phyloP scores from a whole-genome alignment of 2,797 vertebrate genomes.

The Chloroceryle amazona region DNA sequence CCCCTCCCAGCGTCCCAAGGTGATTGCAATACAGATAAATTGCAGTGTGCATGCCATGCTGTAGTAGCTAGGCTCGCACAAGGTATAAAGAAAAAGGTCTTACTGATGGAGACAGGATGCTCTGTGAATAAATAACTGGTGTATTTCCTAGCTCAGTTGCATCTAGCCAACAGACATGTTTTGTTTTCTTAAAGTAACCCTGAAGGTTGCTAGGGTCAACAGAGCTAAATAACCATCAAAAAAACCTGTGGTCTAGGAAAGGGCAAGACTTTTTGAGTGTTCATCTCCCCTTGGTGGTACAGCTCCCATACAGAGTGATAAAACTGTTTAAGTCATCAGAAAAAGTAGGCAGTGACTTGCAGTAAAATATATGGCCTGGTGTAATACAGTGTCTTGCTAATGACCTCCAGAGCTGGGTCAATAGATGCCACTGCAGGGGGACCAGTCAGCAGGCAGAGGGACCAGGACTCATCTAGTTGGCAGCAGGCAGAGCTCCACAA shows the following conservation, averaged over 20 bases:
- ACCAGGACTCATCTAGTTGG: background rate
- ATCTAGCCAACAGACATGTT: background rate
- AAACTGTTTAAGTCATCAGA: constrained; percentile 29
- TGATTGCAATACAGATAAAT: background rate
- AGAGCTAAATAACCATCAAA: constrained; percentile 30
- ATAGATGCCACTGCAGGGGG: background rate
- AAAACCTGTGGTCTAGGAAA: constrained; percentile 5
- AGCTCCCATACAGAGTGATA: background rate
- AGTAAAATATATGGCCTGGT: background rate
- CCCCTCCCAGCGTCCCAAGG: background rate
- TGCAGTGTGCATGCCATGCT: background rate
- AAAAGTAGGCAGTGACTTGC: constrained; percentile 39
- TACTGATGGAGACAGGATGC: background rate
- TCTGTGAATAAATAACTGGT: background rate
- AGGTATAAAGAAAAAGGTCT: background rate
- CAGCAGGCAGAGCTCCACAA: background rate
- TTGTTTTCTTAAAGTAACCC: constrained; percentile 15
- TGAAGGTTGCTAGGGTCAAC: constrained; percentile 26
- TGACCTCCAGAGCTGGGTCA: constrained; percentile 26
- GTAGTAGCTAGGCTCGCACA: background rate
- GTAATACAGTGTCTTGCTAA: background rate
- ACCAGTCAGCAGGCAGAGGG: background rate
- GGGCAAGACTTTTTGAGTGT: background rate
- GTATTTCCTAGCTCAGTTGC: background rate
- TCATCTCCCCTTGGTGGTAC: background rate